A percentile compares a stretch with the other conserved stretches of the same genome.
Evolutionary conservation across 2,797 vertebrate species (phyloP).

Genomic region (Pseudomugil tenellus): DNA sequence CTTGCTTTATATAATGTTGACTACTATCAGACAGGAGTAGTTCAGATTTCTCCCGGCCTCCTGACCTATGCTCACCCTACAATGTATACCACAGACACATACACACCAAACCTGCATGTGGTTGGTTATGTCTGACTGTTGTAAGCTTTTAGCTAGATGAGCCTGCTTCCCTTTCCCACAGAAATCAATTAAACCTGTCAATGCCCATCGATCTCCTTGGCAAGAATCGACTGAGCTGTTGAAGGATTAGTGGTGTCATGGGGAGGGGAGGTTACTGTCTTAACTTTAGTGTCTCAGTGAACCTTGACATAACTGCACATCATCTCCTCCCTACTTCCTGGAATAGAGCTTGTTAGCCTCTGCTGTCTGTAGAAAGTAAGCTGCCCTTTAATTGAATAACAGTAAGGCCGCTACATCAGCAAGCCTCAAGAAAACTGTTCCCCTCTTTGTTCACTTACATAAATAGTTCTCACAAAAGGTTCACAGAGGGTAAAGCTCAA

Average conservation of each 20-base stretch:
- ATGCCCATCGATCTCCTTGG: slow-evolving; percentile 74
- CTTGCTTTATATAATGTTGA: background rate
- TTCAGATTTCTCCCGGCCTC: slow-evolving; percentile 24
- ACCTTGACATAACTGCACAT: slow-evolving; percentile 61
- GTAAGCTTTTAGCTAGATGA: slow-evolving; percentile 67
- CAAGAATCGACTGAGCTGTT: slow-evolving; percentile 50
- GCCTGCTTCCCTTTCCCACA: slow-evolving; percentile 72
- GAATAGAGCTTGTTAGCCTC: slow-evolving; percentile 56
- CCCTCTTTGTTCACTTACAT: slow-evolving; percentile 64
- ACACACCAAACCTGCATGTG: slow-evolving; percentile 9
- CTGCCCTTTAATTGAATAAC: slow-evolving; percentile 68
- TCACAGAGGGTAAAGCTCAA: slow-evolving; percentile 46
- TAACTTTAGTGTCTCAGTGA: slow-evolving; percentile 50
- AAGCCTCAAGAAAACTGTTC: slow-evolving; percentile 59
- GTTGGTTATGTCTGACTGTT: slow-evolving; percentile 2
- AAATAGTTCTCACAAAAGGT: slow-evolving; percentile 62
- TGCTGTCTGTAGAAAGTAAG: slow-evolving; percentile 61
- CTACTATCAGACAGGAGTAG: slow-evolving; percentile 7
- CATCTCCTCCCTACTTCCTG: slow-evolving; percentile 46
- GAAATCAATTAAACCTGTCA: slow-evolving; percentile 82
- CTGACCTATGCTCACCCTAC: slow-evolving; percentile 17
- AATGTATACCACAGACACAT: slow-evolving; percentile 4
- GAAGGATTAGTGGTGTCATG: slow-evolving; percentile 69
- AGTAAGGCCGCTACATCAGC: slow-evolving; percentile 59
- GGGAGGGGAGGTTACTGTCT: slow-evolving; percentile 43